Base-by-base conservation (phyloP, 2,797 vertebrate species). In the Psittacula echo region DNA sequence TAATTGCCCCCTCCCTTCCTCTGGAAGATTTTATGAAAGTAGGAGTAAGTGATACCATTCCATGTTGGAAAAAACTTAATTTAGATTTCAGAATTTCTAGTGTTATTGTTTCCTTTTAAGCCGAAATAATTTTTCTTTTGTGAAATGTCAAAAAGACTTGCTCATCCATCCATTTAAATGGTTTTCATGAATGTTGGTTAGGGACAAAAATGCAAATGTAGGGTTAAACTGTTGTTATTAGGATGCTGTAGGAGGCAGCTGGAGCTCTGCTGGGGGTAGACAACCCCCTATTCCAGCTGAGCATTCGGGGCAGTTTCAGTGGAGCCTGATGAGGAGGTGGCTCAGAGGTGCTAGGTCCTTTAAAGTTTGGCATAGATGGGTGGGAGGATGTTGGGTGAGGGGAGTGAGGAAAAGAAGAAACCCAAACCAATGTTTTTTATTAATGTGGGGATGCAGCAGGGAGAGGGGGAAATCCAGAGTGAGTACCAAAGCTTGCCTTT, bases 241-340 rank as follows among this genome's bases (percentile, higher is more conserved):
- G 27, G 51, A 16, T 77, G 13, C 8, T 20, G 39, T 42, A 41
- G 53, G 42, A 82, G 20, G 27, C 42, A 61, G 34, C 1, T 32
- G 23, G 26, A 79, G 23, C 29, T 23, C 7, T 75, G 66, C n/a
- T 78, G n/a, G 6, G 9, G 13, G 2, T 41, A 14, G 13, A 22
- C 22, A 58, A 2, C 71, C 32, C 51, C 21, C 19, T 26, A 4
- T 34, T 10, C 16, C 54, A 32, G 5, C 8, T 60, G 29, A 56
- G 44, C 1, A 0, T 44, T 4, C 27, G 15, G 6, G 41, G 13
- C 32, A 13, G 13, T 84, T 70, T 22, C 24, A 34, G 0, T 27
- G 23, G 65, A 50, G 29, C 18, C 39, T 60, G 64, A 15, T 4
- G 19, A 17, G 56, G 39, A 48, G 32, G 2, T 34, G 26, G 8